phyloP scores from a whole-genome alignment of 2,113 vertebrate species.

The Oryzias curvinotus region DNA sequence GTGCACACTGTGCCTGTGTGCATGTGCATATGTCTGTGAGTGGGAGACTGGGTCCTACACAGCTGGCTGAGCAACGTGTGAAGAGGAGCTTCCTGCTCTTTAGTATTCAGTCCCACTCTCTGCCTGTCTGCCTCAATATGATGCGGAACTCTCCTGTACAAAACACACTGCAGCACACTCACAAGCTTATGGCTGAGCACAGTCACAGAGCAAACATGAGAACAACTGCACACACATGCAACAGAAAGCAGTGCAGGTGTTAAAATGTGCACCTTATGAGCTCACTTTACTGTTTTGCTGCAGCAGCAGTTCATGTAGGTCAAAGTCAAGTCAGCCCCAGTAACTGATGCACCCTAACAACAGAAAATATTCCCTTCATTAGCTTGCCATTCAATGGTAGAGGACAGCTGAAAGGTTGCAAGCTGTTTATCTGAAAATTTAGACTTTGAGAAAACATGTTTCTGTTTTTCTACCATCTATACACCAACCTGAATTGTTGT shows the following conservation, averaged over 20 bases:
- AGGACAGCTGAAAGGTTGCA: too few species aligned
- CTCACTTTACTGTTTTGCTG: too few species aligned
- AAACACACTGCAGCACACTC: slow-evolving; percentile 13
- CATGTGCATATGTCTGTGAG: slow-evolving; percentile 23
- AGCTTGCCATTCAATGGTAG: too few species aligned
- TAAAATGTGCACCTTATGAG: too few species aligned
- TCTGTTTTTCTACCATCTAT: too few species aligned
- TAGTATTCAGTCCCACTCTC: slow-evolving; percentile 65
- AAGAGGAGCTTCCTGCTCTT: slow-evolving; percentile 60
- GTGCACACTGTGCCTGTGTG: neutral
- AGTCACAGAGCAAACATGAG: slow-evolving; percentile 6
- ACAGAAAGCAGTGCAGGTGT: neutral
- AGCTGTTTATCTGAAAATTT: too few species aligned
- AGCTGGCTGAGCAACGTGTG: slow-evolving; percentile 41
- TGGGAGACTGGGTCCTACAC: slow-evolving; percentile 46
- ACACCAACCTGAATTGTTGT: too few species aligned
- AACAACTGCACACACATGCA: slow-evolving; percentile 4
- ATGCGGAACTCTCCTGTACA: slow-evolving; percentile 60
- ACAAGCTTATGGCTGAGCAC: slow-evolving; percentile 5
- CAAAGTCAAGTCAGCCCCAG: too few species aligned
- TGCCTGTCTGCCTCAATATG: slow-evolving; percentile 62
- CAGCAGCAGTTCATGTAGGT: too few species aligned
- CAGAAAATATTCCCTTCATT: too few species aligned
- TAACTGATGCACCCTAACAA: too few species aligned
- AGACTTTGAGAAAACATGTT: too few species aligned